phyloP scores from a whole-genome alignment of 2,113 vertebrate genomes.

The Isurus oxyrinchus region DNA sequence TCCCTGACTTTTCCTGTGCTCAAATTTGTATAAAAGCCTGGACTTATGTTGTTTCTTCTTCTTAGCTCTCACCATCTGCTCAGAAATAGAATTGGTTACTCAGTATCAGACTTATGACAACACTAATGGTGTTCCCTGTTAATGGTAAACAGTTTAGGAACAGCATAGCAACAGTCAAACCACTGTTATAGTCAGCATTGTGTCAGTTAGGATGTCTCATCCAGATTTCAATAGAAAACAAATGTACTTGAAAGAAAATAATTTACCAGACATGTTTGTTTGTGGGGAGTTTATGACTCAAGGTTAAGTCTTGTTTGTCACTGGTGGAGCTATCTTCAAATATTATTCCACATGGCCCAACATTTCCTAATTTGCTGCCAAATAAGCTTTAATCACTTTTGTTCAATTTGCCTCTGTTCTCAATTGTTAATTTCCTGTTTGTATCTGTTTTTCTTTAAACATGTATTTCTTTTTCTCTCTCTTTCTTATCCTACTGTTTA shows the following conservation, averaged over 20 bases:
- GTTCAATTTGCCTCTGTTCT: background rate
- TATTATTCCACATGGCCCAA: background rate
- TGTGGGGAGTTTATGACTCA: conserved; percentile 1
- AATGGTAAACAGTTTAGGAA: background rate
- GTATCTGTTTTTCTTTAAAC: background rate
- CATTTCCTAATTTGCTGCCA: background rate
- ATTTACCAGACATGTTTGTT: background rate
- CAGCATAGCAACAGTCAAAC: background rate
- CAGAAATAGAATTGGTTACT: background rate
- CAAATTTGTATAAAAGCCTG: background rate
- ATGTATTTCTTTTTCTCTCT: background rate
- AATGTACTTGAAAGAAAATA: background rate
- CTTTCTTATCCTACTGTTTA: background rate
- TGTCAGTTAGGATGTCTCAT: background rate
- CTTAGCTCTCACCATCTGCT: background rate
- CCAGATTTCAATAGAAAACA: background rate
- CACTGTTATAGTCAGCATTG: background rate
- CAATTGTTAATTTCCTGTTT: background rate
- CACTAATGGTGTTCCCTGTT: background rate
- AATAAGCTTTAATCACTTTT: background rate
- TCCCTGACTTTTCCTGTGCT: background rate
- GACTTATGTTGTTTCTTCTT: background rate
- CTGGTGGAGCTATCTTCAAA: background rate
- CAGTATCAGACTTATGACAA: background rate
- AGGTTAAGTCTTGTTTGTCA: background rate